Evolutionary conservation across 1,140 invertebrate genomes (phyloP).

Genomic region (Drosophila burlai): DNA sequence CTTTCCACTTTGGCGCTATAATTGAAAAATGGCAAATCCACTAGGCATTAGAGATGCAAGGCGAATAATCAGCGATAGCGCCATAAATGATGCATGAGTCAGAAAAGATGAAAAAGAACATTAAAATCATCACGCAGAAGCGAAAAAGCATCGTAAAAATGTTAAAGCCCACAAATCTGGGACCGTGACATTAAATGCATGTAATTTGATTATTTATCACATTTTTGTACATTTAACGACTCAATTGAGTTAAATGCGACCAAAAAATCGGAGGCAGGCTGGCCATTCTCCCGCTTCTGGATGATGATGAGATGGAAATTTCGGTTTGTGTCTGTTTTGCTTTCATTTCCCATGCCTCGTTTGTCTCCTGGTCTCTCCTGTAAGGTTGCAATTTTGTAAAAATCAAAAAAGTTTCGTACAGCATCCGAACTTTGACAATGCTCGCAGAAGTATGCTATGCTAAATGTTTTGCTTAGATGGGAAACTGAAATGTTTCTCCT

Average conservation of each 20-base stretch:
- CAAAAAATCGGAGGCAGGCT: constrained; percentile 17
- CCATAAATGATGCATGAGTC: constrained; percentile 33
- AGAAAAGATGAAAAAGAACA: constrained; percentile 22
- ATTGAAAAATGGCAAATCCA: constrained; percentile 55
- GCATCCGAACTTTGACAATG: constrained; percentile 54
- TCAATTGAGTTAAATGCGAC: constrained; percentile 78
- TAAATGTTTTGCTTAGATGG: constrained; percentile 65
- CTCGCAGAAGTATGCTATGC: constrained; percentile 66
- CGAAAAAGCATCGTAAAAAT: constrained; percentile 58
- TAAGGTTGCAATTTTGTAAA: constrained; percentile 45
- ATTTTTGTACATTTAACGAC: constrained; percentile 81
- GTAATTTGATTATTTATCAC: constrained; percentile 84
- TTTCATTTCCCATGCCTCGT: constrained; percentile 47
- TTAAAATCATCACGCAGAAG: constrained; percentile 26
- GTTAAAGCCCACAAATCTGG: constrained; percentile 57
- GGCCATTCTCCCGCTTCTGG: neutral
- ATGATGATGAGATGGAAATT: constrained; percentile 14
- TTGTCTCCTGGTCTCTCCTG: neutral
- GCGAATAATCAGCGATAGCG: constrained; percentile 36
- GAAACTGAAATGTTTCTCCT: constrained; percentile 55
- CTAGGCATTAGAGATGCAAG: constrained; percentile 38
- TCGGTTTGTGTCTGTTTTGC: constrained; percentile 15
- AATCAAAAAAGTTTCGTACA: constrained; percentile 44
- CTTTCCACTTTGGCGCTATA: constrained; percentile 39
- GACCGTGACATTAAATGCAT: constrained; percentile 65